Conservation (phyloP, 2,888 invertebrate genomes). For the Lomographa bimaculata region DNA sequence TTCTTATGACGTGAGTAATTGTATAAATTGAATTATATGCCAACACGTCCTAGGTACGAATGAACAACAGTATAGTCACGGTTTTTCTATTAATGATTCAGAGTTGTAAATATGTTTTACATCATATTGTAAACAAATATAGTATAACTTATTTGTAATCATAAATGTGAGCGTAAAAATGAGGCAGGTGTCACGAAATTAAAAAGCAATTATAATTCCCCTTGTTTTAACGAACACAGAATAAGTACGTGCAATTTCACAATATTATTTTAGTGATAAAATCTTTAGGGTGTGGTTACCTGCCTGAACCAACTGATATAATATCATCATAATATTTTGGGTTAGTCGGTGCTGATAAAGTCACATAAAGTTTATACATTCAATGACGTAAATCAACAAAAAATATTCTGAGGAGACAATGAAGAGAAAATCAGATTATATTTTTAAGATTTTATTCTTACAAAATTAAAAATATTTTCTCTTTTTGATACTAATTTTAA, state of each 20-base stretch:
- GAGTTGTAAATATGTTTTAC: conserved; percentile 33
- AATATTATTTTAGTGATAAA: conserved; percentile 7
- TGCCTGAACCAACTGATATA: conserved; percentile 3
- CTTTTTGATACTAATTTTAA: too few relatives aligned
- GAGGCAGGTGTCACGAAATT: conserved; percentile 17
- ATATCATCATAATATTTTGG: conserved; percentile 20
- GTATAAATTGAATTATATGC: conserved; percentile 18
- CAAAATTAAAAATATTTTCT: too few relatives aligned
- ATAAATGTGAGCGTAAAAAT: too few relatives aligned
- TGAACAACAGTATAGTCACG: conserved; percentile 31
- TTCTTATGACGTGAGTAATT: conserved; percentile 5
- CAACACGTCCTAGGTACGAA: conserved; percentile 16
- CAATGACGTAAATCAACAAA: too few relatives aligned
- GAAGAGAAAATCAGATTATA: too few relatives aligned
- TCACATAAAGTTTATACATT: background rate
- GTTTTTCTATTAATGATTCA: conserved; percentile 26
- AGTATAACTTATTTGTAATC: too few relatives aligned
- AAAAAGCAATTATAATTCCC: conserved; percentile 10
- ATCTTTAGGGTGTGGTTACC: conserved; percentile 22
- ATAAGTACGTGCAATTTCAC: too few relatives aligned
- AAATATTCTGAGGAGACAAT: too few relatives aligned
- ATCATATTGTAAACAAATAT: conserved; percentile 15
- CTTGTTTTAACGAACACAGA: conserved; percentile 5
- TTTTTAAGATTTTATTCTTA: too few relatives aligned
- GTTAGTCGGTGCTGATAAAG: conserved; percentile 11